Base-by-base conservation (phyloP, 2,113 vertebrate genomes). In the Danionella cerebrum region DNA sequence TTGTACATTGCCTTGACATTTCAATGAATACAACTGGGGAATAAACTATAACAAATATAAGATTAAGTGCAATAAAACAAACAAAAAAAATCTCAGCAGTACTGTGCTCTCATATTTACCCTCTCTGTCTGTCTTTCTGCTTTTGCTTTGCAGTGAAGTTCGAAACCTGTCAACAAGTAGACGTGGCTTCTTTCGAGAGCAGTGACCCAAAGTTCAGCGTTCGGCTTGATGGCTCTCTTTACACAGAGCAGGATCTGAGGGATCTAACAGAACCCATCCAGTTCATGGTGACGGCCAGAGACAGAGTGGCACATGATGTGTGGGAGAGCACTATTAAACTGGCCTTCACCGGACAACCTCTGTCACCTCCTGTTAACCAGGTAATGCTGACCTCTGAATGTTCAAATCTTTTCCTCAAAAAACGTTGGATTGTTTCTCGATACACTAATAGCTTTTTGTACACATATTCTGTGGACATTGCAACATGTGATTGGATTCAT, bases 141-240 rank as follows among this genome's bases (percentile, higher is more conserved):
- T 86, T 21, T 19, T 35, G 63, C 5, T 35, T 85, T 85, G 55
- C 83, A 97, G 94, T 97, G 64, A 88, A 84, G 84, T 96, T 96
- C 78, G 90, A 91, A 78, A 89, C 89, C 80, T 98, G 96, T 79
- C 84, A 85, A 2, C 86, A 81, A 69, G 89, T 78, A 73, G 81
- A 87, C 63, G 88, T 88, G 60, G 85, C 88, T 36, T 82, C 77
- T 18, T 95, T 94, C 0, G 86, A 94, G 79, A 95, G 89, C 85
- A 92, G 85, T 73, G 92, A 91, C 82, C 72, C 87, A 73, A 93
- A 93, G 84, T 95, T 95, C 85, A 87, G 88, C 51, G 89, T 97
- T 59, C 78, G 87, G 47, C 80, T 84, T 0, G 93, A 96, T 2
- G 93, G 94, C 41, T 91, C 87, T 0, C 79, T 96, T 64, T 91